Evolutionary conservation across 2,888 invertebrate genomes (phyloP), one percentile per base, ranked within the genome.

Genomic region (Furcula furcula): DNA sequence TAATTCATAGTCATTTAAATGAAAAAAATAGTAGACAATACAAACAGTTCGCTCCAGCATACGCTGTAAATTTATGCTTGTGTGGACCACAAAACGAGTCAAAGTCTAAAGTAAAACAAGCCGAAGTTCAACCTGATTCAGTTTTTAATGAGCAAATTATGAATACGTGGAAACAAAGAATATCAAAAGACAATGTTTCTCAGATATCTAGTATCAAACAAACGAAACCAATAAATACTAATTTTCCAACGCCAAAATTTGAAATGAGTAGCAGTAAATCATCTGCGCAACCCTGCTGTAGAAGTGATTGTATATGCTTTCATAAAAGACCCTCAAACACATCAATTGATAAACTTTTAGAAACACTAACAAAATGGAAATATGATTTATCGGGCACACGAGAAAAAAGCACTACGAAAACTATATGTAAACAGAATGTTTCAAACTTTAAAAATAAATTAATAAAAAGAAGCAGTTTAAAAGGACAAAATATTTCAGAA

Each of bases 61-160:
- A 68, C 53, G 71, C 84, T 26, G 76, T 85, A 1, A 84, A 85
- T 43, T 35, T 84, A 35, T 87, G 87, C 52, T 50, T 87, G 25
- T 83, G 75, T 46, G 60, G 59, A 13, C 41, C 58, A 21, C 63
- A 65, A 42, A 74, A 64, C 39, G 46, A 59, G 16, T 32, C 48
- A 13, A 51, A 47, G 16, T 44, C 33, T 37, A 21, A 2, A 11
- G 4, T 30, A 14, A 54, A 56, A 32, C 28, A 44, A 31, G 20
- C 16, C 9, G 29, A 29, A 13, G 22, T 36, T 34, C 11, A 33
- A 33, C 29, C 23, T n/a, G 16, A 30, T 7, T 15, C 13, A 7
- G 5, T 26, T 9, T 20, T 16, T 15, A 31, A 32, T 18, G 31
- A 36, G 19, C 5, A 15, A 26, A 39, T 25, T 27, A 20, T 7